Conservation (phyloP, 2,797 vertebrate species). For the Ptychadena robeensis region DNA sequence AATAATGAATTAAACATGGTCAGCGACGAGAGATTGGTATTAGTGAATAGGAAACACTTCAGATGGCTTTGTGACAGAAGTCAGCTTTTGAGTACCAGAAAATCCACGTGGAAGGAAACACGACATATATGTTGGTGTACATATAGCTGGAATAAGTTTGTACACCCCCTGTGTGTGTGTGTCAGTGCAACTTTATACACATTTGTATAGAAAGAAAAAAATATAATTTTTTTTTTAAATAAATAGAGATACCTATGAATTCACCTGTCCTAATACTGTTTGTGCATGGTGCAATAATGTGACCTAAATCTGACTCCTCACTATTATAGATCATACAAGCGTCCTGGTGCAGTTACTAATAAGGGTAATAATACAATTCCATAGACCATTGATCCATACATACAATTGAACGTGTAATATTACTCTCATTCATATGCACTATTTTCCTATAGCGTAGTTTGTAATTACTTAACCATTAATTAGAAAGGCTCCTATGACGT, state of each 20-base stretch:
- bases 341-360: neutral
- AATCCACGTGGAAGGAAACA: neutral
- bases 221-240: too few relatives aligned
- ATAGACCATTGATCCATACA: neutral
- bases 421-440: neutral
- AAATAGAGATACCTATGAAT: too few relatives aligned
- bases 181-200: too few relatives aligned
- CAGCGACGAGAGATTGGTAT: neutral
- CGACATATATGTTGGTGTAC: neutral
- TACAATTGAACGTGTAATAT: neutral
- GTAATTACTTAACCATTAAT: conserved; percentile 39
- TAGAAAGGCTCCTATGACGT: conserved; percentile 18
- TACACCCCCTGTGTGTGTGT: too few relatives aligned
- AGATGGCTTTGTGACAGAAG: neutral
- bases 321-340: neutral
- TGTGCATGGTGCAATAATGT: neutral
- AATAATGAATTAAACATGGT: conserved; percentile 27
- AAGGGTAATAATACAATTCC: neutral
- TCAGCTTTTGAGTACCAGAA: neutral
- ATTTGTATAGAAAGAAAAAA: too few relatives aligned
- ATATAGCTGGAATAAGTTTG: neutral
- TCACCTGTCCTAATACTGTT: too few relatives aligned
- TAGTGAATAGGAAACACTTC: neutral
- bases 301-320: neutral
- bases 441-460: conserved; percentile 2